Evolutionary conservation across 2,113 vertebrate genomes (phyloP).

Genomic region (Gavia stellata): DNA sequence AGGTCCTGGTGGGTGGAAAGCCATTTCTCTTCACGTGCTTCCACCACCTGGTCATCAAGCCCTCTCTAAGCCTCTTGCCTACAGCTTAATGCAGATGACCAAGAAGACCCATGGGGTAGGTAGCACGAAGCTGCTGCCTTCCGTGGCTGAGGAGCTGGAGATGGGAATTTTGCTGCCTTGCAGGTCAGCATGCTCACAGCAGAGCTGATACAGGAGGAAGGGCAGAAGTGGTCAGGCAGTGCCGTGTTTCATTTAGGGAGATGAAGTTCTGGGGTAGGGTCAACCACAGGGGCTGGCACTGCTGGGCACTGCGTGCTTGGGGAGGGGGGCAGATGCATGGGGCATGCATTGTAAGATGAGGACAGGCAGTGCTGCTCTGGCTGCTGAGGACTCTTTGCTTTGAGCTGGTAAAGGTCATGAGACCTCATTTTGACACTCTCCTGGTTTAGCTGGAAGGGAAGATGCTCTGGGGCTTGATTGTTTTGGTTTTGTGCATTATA

Average conservation of each 20-base stretch:
- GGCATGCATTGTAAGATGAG: neutral
- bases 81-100: neutral
- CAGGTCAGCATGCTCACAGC: neutral
- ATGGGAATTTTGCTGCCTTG: neutral
- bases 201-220: neutral
- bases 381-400: neutral
- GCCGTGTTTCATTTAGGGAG: neutral
- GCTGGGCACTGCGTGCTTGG: neutral
- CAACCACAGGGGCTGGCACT: neutral
- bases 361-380: neutral
- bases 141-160: neutral
- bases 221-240: neutral
- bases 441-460: neutral
- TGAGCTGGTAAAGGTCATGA: neutral
- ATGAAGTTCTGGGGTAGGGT: neutral
- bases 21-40: neutral
- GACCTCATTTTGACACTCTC: neutral
- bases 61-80: neutral
- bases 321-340: neutral
- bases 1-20: neutral
- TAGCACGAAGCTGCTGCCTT: neutral
- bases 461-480: neutral
- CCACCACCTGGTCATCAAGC: neutral
- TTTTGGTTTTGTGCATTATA: neutral
- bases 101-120: neutral